Evolutionary conservation across 2,888 invertebrate genomes (phyloP).

Genomic region (Drosophila koepferae): DNA sequence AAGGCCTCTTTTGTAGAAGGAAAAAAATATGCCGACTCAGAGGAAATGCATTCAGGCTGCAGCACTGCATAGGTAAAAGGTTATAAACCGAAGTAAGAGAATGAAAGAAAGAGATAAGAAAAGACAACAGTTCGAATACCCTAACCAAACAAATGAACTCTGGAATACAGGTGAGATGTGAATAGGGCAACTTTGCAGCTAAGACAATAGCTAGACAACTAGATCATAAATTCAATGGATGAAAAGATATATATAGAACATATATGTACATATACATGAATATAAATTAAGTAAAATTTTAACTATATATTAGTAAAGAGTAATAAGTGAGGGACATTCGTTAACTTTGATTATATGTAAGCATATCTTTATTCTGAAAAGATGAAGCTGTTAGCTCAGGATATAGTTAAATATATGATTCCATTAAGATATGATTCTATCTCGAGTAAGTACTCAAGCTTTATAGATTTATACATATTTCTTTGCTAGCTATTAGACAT

Average conservation of each 20-base stretch:
- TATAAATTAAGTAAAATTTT: no score
- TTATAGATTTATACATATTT: background rate
- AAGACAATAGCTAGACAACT: background rate
- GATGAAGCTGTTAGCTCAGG: background rate
- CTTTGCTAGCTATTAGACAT: no score
- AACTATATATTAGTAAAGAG: no score
- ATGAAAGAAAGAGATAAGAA: background rate
- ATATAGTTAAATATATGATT: background rate
- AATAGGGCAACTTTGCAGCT: background rate
- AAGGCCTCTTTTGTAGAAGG: slow-evolving; percentile 53
- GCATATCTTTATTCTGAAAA: background rate
- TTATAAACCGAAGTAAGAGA: slow-evolving; percentile 9
- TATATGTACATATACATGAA: background rate
- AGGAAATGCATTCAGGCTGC: slow-evolving; percentile 64
- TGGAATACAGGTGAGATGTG: background rate
- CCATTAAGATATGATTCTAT: background rate
- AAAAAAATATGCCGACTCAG: slow-evolving; percentile 45
- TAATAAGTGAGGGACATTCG: no score
- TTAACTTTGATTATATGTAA: no score
- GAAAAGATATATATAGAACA: background rate
- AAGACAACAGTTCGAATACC: slow-evolving; percentile 3
- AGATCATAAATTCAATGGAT: background rate
- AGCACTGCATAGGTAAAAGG: slow-evolving; percentile 4
- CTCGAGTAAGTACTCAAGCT: background rate
- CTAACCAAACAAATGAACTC: background rate